Base-by-base conservation (phyloP, 2,797 vertebrate species). In the Propithecus deckenii region DNA sequence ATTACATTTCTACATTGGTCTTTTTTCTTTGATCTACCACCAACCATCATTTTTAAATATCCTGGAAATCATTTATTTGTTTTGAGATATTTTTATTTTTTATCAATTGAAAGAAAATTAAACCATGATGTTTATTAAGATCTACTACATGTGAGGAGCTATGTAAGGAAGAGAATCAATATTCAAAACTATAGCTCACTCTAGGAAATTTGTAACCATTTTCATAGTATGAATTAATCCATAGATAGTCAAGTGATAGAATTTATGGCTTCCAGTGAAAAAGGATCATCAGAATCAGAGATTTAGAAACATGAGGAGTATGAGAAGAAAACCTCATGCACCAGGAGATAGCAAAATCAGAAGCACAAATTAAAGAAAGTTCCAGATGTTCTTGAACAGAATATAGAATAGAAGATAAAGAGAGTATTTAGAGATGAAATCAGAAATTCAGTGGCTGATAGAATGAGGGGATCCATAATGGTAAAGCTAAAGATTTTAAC, bases 91-190 rank as follows among this genome's bases (percentile, higher is more conserved):
- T 85, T 86, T 78, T 50, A 35, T 25, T 38, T 76, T 79, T 89
- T 59, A 83, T 10, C 63, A 94, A 9, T 41, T 75, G 13, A 95
- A 90, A 87, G 35, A 88, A 97, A 85, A 83, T 52, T 28, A 79
- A 69, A 50, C n/a, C 2, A 61, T 38, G 86, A n/a, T 81, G 35
- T 46, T 89, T 67, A 75, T 52, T 76, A 89, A 88, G 7, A 41
- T 15, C 11, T 81, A 87, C 14, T 65, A 43, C 50, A 9, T 81
- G 9, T 35, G 57, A 76, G 13, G 25, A 88, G 4, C 3, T 78
- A 57, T 67, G 5, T 72, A 61, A 90, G 4, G 13, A 93, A 91
- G 11, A 88, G 8, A 3, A 63, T 57, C 18, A 81, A 23, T 69
- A 91, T 85, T 96, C 15, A 96, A 63, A 91, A 69, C 11, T 50